Evolutionary conservation across 2,113 vertebrate genomes (phyloP).

Genomic region (Protobothrops flavoviridis): DNA sequence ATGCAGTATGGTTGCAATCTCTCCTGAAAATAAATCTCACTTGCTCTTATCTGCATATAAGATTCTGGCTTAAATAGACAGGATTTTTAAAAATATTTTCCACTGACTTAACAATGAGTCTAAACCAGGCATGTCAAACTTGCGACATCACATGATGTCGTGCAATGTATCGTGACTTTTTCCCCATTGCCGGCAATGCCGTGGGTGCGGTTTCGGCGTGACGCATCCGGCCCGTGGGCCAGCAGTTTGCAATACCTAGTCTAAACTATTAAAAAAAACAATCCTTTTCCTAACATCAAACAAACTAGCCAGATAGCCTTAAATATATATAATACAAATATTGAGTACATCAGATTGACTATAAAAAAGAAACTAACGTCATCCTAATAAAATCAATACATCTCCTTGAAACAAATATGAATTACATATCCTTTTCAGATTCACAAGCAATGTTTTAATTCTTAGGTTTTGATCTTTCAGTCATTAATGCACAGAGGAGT

Average conservation of each 20-base stretch:
- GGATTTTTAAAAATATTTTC: background rate
- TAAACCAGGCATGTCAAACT: too few species aligned
- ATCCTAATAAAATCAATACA: background rate
- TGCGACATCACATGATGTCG: too few species aligned
- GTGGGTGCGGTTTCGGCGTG: too few species aligned
- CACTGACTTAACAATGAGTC: too few species aligned
- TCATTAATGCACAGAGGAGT: too few species aligned
- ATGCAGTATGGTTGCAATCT: background rate
- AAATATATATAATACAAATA: background rate
- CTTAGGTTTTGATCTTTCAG: background rate
- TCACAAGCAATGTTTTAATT: background rate
- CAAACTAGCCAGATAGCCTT: background rate
- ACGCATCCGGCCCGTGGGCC: too few species aligned
- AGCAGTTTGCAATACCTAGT: background rate
- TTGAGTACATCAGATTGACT: background rate
- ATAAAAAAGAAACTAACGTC: background rate
- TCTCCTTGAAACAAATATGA: background rate
- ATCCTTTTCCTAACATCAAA: background rate
- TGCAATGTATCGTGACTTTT: too few species aligned
- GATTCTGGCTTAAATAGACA: background rate
- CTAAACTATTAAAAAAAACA: background rate
- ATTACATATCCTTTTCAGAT: background rate
- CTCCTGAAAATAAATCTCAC: background rate
- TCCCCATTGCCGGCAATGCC: too few species aligned
- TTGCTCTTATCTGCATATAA: background rate